phyloP scores from a whole-genome alignment of 2,797 vertebrate species.

The Sebastes wilsoni region DNA sequence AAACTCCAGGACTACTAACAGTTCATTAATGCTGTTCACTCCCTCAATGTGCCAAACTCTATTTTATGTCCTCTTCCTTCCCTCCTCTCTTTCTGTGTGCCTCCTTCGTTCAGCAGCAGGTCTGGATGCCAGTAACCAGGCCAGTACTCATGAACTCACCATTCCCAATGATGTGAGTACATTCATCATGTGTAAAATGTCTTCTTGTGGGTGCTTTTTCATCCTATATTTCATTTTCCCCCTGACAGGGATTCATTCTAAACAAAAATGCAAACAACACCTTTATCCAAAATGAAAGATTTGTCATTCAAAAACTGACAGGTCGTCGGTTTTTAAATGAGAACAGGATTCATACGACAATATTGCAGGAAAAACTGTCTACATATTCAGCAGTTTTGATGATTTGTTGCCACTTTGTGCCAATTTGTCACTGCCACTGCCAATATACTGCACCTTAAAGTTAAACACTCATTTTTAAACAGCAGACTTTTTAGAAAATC shows the following conservation, averaged over 20 bases:
- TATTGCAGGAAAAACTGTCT: background rate
- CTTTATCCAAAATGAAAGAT: background rate
- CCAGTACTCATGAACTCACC: constrained; percentile 99
- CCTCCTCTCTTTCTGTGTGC: constrained; percentile 53
- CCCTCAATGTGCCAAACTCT: constrained; percentile 64
- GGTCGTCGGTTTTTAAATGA: background rate
- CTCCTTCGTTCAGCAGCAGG: constrained; percentile 83
- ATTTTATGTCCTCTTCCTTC: constrained; percentile 64
- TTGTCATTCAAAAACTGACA: background rate
- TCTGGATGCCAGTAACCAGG: constrained; percentile 97
- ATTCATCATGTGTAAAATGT: constrained; percentile 11
- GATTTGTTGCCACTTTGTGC: background rate
- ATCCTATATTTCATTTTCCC: background rate
- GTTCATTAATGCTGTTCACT: constrained; percentile 30
- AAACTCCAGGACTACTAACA: constrained; percentile 6
- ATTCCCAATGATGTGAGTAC: constrained; percentile 99
- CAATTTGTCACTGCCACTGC: background rate
- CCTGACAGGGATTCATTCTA: background rate
- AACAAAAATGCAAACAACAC: background rate
- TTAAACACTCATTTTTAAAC: background rate
- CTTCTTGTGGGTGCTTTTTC: background rate
- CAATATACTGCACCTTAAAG: background rate
- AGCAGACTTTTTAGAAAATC: background rate
- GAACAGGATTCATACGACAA: background rate
- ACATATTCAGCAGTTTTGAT: constrained; percentile 14